These are phyloP conservation scores for Menidia menidia DNA, from an alignment of 2,797 vertebrate genomes.

Conservation along the genomic window DNA sequence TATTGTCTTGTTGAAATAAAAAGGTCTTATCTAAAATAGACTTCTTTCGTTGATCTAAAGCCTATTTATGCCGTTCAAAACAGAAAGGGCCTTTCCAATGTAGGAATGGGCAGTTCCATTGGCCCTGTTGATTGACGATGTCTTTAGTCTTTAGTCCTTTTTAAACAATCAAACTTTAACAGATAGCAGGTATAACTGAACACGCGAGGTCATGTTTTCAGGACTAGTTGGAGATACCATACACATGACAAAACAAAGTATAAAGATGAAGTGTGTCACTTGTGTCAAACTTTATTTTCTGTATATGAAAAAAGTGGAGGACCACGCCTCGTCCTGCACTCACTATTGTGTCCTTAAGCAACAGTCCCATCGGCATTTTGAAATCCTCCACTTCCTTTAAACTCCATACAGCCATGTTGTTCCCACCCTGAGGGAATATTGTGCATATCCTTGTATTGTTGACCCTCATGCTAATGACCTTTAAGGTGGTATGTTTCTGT, in stretches of 20 bases:
- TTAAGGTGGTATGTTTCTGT: slow-evolving; percentile 4
- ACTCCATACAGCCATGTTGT: slow-evolving; percentile 12
- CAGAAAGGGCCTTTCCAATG: no score
- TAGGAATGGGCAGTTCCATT: no score
- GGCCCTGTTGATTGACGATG: no score
- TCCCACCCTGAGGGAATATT: slow-evolving; percentile 27
- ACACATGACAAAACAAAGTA: neutral
- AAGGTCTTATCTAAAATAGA: no score
- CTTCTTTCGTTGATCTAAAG: neutral
- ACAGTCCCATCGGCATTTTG: neutral
- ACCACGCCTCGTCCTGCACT: slow-evolving; percentile 3
- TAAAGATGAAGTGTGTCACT: no score
- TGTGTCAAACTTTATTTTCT: neutral
- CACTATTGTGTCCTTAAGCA: slow-evolving; percentile 28
- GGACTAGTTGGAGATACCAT: neutral
- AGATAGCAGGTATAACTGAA: no score
- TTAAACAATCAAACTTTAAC: no score
- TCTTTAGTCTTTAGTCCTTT: no score
- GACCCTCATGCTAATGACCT: neutral
- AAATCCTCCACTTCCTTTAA: slow-evolving; percentile 37
- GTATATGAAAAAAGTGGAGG: neutral
- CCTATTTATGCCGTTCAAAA: no score
- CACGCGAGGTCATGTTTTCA: no score
- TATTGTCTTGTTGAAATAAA: no score
- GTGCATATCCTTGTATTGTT: slow-evolving; percentile 22